Conservation (phyloP, 2,113 vertebrate species). For the Caranx melampygus region DNA sequence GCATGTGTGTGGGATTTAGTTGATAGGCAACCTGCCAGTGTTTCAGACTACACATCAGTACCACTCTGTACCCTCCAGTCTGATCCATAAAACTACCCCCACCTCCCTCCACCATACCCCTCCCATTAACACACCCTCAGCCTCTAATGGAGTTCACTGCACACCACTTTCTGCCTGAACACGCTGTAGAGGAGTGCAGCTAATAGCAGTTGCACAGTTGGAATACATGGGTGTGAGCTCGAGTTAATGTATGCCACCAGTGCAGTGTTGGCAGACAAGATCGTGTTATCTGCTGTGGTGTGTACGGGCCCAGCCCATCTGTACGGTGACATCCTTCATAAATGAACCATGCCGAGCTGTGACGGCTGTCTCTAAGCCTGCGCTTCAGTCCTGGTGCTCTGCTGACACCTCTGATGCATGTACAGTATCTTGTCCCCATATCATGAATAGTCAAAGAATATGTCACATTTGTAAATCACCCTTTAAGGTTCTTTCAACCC, state of each 20-base stretch:
- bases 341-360: conserved; percentile 70
- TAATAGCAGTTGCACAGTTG: conserved; percentile 66
- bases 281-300: conserved; percentile 59
- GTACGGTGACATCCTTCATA: conserved; percentile 66
- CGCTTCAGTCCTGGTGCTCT: conserved; percentile 44
- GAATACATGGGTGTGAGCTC: conserved; percentile 74
- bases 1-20: conserved; percentile 23
- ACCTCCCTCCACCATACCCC: conserved; percentile 3
- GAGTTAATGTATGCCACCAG: conserved; percentile 73
- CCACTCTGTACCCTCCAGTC: conserved; percentile 44
- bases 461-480: conserved; percentile 49
- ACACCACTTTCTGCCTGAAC: conserved; percentile 69
- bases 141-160: conserved; percentile 76
- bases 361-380: conserved; percentile 67
- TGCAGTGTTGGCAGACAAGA: conserved; percentile 77
- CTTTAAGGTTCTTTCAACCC: conserved; percentile 41
- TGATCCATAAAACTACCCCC: conserved; percentile 28
- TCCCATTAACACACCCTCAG: conserved; percentile 65
- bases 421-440: conserved; percentile 38
- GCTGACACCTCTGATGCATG: conserved; percentile 55
- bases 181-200: conserved; percentile 53
- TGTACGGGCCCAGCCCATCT: conserved; percentile 66
- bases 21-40: conserved; percentile 48
- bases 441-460: conserved; percentile 53
- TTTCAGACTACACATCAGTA: conserved; percentile 57